These are phyloP conservation scores for Columba janthina DNA, from an alignment of 2,113 vertebrate genomes.

Conservation along the genomic window DNA sequence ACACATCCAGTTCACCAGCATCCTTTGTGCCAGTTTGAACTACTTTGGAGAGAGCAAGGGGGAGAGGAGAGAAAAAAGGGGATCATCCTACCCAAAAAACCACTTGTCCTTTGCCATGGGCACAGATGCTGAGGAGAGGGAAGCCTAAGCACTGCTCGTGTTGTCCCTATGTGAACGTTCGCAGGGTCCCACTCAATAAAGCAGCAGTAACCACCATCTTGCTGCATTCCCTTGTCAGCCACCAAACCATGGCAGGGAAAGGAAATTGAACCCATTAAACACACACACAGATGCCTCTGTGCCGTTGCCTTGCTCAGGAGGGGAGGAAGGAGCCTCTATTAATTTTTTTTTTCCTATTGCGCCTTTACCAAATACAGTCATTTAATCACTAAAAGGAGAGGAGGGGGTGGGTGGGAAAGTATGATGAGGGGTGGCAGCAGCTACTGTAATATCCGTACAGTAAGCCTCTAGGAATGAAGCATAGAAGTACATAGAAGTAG, in stretches of 20 bases:
- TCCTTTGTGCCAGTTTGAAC: not conserved
- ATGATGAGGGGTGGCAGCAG: not conserved
- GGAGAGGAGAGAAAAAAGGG: not conserved
- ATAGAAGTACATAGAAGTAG: not conserved
- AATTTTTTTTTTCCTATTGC: not conserved
- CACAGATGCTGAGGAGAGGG: not conserved
- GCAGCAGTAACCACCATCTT: slow-evolving; percentile 60
- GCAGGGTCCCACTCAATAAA: slow-evolving; percentile 13
- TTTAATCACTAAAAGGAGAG: not conserved
- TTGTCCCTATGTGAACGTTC: not conserved
- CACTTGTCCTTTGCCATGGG: not conserved
- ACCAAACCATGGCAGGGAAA: slow-evolving; percentile 55
- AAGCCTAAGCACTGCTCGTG: not conserved
- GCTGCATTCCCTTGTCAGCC: slow-evolving; percentile 43
- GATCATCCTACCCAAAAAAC: not conserved
- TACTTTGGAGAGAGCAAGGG: fast-evolving
- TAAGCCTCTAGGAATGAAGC: not conserved
- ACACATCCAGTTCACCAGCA: not conserved
- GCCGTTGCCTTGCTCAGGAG: not conserved
- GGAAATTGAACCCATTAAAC: slow-evolving; percentile 72
- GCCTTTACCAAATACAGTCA: slow-evolving; percentile 15
- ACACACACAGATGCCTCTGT: slow-evolving; percentile 26
- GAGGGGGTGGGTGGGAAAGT: not conserved
- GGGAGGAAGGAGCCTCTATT: not conserved
- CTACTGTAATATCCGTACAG: not conserved